Evolutionary conservation across 2,797 vertebrate genomes (phyloP).

Genomic region (Ptychobarbus kaznakovi): DNA sequence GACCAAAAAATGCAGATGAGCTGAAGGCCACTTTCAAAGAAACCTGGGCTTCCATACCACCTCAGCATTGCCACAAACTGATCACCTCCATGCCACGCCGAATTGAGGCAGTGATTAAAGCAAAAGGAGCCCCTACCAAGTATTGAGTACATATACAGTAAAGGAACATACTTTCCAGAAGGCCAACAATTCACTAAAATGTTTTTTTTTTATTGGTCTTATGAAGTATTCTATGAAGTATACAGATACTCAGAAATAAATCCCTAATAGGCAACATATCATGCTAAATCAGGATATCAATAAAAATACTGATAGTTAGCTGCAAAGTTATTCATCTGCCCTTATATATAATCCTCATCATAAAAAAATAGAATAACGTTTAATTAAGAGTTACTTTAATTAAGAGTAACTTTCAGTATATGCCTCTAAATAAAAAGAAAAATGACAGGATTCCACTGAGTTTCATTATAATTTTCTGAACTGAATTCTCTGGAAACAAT

Average conservation of each 20-base stretch:
- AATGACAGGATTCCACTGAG: constrained; percentile 53
- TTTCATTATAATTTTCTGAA: constrained; percentile 65
- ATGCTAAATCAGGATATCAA: not conserved
- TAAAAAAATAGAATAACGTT: not conserved
- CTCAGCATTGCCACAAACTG: no score
- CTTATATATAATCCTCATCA: not conserved
- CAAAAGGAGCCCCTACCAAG: no score
- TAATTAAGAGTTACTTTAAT: not conserved
- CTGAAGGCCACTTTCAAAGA: no score
- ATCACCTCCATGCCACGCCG: no score
- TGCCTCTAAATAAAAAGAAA: constrained; percentile 20
- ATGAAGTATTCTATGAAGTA: no score
- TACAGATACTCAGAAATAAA: not conserved
- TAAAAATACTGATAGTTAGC: not conserved
- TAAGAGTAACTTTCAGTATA: constrained; percentile 13
- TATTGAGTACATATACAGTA: no score
- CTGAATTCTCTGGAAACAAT: constrained; percentile 72
- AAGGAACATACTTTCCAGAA: no score
- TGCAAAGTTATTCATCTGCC: not conserved
- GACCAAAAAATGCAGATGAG: no score
- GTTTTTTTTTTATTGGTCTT: no score
- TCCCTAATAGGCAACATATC: not conserved
- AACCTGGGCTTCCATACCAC: no score
- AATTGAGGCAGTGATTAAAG: no score
- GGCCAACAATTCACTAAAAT: no score